Evolutionary conservation across 2,113 vertebrate species (phyloP).

Genomic region (Tetrax tetrax): DNA sequence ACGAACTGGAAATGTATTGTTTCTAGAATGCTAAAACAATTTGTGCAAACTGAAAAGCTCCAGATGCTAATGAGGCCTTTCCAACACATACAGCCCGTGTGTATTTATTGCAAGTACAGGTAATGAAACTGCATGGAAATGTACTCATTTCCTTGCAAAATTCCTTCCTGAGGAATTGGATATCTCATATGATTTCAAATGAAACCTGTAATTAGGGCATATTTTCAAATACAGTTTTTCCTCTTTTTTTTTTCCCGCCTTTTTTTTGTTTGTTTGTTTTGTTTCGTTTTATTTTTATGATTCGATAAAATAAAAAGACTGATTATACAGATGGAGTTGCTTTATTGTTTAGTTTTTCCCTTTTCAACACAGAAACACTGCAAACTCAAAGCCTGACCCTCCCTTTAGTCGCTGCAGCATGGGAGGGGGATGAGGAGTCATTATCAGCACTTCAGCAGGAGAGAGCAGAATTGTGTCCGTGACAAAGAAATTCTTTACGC

Average conservation of each 20-base stretch:
- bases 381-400: background rate
- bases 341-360: background rate
- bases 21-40: background rate
- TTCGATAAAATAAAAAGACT: background rate
- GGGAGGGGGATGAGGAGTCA: too few species aligned
- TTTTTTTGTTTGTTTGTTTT: too few species aligned
- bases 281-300: background rate
- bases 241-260: too few species aligned
- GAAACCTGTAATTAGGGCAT: background rate
- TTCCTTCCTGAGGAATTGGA: background rate
- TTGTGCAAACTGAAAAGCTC: background rate
- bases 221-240: background rate
- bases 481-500: background rate
- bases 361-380: background rate
- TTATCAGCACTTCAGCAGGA: background rate
- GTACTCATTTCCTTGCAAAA: background rate
- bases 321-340: background rate
- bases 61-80: too few species aligned
- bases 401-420: background rate
- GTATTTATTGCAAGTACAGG: rapidly evolving
- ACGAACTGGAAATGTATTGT: background rate
- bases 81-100: rapidly evolving
- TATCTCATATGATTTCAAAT: background rate
- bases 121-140: background rate
- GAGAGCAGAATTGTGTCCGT: background rate